A percentile compares a stretch with the other conserved stretches of the same genome.
Evolutionary conservation across 2,888 invertebrate species (phyloP).

Genomic region (Melanophora roralis): DNA sequence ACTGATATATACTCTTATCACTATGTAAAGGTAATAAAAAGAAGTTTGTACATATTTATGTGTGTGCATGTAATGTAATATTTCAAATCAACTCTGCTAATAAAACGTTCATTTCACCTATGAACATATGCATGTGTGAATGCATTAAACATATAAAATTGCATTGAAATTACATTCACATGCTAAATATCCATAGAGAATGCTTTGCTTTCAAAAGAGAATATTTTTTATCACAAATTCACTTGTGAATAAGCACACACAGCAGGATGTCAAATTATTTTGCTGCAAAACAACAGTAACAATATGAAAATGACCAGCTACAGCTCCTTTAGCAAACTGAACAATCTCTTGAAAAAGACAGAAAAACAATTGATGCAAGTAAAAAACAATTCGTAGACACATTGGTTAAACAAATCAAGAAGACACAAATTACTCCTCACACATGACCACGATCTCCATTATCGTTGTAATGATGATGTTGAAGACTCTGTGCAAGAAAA

Average conservation of each 20-base stretch:
- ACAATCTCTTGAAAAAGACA: constrained; percentile 15
- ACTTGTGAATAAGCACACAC: constrained; percentile 61
- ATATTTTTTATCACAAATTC: constrained; percentile 16
- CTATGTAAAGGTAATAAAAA: no score
- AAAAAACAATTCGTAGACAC: constrained; percentile 46
- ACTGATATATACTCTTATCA: no score
- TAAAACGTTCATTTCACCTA: constrained; percentile 19
- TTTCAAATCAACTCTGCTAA: constrained; percentile 18
- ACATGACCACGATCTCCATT: constrained; percentile 7
- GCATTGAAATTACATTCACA: constrained; percentile 37
- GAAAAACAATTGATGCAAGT: constrained; percentile 47
- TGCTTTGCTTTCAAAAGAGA: neutral
- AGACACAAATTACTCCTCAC: constrained; percentile 41
- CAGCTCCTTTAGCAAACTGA: constrained; percentile 42
- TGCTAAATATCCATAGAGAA: constrained; percentile 42
- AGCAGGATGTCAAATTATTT: constrained; percentile 72
- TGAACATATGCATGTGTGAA: no score
- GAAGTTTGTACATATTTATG: no score
- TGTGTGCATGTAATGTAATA: no score
- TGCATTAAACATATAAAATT: constrained; percentile 8
- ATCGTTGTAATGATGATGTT: constrained; percentile 24
- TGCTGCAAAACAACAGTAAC: constrained; percentile 44
- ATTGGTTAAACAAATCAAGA: constrained; percentile 49
- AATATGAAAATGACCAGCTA: constrained; percentile 38
- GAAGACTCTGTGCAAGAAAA: constrained; percentile 13